phyloP scores from a whole-genome alignment of 2,797 vertebrate genomes.

The Glyptemys insculpta region DNA sequence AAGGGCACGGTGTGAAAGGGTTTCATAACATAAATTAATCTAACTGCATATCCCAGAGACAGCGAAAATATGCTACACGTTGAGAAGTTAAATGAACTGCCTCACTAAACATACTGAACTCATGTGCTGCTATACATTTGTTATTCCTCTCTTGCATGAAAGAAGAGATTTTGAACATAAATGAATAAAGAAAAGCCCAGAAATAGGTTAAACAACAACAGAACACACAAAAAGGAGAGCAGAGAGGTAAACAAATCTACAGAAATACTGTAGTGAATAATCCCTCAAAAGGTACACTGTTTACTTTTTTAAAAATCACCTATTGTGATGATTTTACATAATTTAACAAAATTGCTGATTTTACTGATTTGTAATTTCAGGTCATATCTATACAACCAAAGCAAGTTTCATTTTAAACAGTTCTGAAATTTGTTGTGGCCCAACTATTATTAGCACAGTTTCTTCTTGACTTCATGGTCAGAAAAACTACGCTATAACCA shows the following conservation, averaged over 20 bases:
- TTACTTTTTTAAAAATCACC: background rate
- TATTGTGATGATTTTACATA: background rate
- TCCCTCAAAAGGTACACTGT: background rate
- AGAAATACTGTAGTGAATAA: background rate
- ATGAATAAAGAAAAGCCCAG: background rate
- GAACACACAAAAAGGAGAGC: background rate
- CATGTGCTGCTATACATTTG: background rate
- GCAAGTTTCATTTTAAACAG: background rate
- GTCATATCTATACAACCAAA: background rate
- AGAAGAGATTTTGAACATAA: background rate
- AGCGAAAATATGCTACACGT: background rate
- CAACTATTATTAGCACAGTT: background rate
- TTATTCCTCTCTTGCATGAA: slow-evolving; percentile 1
- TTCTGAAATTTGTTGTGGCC: background rate
- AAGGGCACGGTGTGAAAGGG: background rate
- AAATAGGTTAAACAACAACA: background rate
- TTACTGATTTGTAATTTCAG: background rate
- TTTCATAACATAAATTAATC: background rate
- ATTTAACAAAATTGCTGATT: background rate
- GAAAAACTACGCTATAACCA: background rate
- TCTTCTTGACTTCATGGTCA: background rate
- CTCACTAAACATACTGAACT: background rate
- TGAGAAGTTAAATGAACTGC: slow-evolving; percentile 5
- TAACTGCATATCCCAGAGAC: background rate
- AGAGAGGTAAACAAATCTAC: background rate